These are phyloP conservation scores for Diploptera punctata DNA, from an alignment of 2,888 invertebrate species.

Conservation along the genomic window DNA sequence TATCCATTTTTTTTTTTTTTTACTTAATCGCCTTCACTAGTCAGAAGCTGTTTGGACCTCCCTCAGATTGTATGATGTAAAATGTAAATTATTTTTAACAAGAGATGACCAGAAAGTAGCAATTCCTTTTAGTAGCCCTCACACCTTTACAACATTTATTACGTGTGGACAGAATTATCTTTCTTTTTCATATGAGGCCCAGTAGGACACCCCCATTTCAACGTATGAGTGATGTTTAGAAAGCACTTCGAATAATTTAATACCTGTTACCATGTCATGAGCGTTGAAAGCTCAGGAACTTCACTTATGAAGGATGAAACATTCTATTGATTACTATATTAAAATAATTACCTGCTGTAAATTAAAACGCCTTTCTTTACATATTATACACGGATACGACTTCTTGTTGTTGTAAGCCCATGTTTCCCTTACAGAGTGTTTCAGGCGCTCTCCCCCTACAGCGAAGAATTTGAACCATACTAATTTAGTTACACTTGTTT, in stretches of 20 bases:
- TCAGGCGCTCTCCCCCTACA: too few relatives aligned
- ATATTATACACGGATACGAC: too few relatives aligned
- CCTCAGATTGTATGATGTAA: slow-evolving; percentile 4
- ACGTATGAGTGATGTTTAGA: neutral
- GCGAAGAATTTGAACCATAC: too few relatives aligned
- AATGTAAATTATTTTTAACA: slow-evolving; percentile 12
- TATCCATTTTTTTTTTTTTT: neutral
- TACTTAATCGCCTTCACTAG: neutral
- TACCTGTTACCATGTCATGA: too few relatives aligned
- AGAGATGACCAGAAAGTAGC: slow-evolving; percentile 15
- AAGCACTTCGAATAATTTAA: neutral
- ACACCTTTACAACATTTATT: neutral
- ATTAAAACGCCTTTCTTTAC: too few relatives aligned
- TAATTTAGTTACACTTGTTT: too few relatives aligned
- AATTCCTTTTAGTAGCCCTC: neutral
- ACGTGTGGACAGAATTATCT: slow-evolving; percentile 12
- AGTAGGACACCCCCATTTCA: neutral
- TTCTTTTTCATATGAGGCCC: neutral
- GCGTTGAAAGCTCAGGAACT: too few relatives aligned
- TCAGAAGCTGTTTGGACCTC: slow-evolving; percentile 14
- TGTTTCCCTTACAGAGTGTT: too few relatives aligned
- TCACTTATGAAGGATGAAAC: too few relatives aligned
- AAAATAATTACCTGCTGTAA: too few relatives aligned
- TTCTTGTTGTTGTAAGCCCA: too few relatives aligned
- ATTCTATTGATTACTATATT: too few relatives aligned